Percentiles rank a stretch among this genome's conserved stretches.
phyloP scores from a whole-genome alignment of 2,113 vertebrate species.

The Hippocampus barbouri region DNA sequence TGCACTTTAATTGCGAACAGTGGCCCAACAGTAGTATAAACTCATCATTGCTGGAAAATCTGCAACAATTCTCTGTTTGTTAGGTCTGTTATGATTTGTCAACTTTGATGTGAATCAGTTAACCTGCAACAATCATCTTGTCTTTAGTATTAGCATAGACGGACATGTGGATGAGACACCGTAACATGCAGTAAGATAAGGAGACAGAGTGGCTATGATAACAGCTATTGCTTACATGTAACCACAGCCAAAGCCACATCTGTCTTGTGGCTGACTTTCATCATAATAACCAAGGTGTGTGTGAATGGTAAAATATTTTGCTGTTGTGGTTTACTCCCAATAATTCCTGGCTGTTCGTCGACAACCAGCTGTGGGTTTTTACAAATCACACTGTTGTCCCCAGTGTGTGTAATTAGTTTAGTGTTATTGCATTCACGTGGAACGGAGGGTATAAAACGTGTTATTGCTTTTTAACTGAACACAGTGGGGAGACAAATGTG shows the following conservation, averaged over 20 bases:
- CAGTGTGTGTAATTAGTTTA: slow-evolving; percentile 66
- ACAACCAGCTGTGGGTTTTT: slow-evolving; percentile 34
- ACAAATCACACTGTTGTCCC: slow-evolving; percentile 55
- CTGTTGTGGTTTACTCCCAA: slow-evolving; percentile 27
- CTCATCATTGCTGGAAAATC: not conserved
- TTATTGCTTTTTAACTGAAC: slow-evolving; percentile 71
- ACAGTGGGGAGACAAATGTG: slow-evolving; percentile 66
- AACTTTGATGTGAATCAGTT: not conserved
- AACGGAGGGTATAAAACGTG: slow-evolving; percentile 63
- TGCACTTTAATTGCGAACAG: not conserved
- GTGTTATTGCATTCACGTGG: slow-evolving; percentile 63
- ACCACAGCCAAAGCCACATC: not conserved
- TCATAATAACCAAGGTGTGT: slow-evolving; percentile 21
- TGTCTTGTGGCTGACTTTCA: slow-evolving; percentile 17
- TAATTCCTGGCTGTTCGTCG: slow-evolving; percentile 29
- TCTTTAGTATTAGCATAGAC: too few relatives aligned
- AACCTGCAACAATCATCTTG: not conserved
- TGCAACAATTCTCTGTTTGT: not conserved
- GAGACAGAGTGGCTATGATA: not conserved
- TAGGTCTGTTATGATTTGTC: not conserved
- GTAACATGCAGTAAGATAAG: not conserved
- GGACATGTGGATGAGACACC: not conserved
- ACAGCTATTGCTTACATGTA: not conserved
- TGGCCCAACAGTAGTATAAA: not conserved
- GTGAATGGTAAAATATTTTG: slow-evolving; percentile 47